These are phyloP conservation scores for Hololepta plana DNA, from an alignment of 2,888 invertebrate genomes.

Conservation along the genomic window DNA sequence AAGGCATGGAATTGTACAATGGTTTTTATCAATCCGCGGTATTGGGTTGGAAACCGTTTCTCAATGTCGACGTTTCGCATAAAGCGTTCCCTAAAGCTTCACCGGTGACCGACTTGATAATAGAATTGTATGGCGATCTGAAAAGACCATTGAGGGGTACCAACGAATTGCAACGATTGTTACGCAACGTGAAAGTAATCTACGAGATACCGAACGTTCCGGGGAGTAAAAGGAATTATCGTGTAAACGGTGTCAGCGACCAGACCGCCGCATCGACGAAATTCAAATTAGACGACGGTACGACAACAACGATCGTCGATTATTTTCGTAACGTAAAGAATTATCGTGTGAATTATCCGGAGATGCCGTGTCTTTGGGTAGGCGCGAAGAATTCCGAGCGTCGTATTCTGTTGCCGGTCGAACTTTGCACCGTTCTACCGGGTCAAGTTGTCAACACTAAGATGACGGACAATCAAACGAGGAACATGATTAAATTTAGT, in stretches of 20 bases:
- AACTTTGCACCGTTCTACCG: conserved; percentile 58
- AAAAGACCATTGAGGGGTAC: conserved; percentile 12
- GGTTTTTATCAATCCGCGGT: conserved; percentile 88
- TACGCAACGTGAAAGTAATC: conserved; percentile 4
- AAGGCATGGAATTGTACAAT: conserved; percentile 79
- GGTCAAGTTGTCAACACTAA: conserved; percentile 66
- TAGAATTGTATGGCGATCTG: conserved; percentile 9
- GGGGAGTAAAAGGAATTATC: conserved; percentile 24
- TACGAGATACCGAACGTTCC: conserved; percentile 29
- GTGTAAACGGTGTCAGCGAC: conserved; percentile 28
- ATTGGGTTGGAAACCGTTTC: conserved; percentile 69
- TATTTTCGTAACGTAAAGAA: conserved; percentile 28
- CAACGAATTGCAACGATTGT: too few relatives aligned
- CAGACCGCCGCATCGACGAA: conserved; percentile 19
- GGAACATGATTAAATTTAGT: conserved; percentile 71
- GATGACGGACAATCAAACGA: conserved; percentile 65
- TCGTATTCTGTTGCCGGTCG: conserved; percentile 64
- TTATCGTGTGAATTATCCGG: conserved; percentile 34
- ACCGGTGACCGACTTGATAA: conserved; percentile 28
- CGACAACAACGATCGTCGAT: conserved; percentile 25
- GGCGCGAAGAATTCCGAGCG: conserved; percentile 27
- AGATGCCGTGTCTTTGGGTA: conserved; percentile 74
- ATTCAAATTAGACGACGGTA: conserved; percentile 21
- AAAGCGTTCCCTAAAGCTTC: conserved; percentile 54
- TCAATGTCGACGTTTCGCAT: conserved; percentile 82